These are phyloP conservation scores for Prunella himalayana DNA, from an alignment of 2,113 vertebrate genomes.

Conservation along the genomic window DNA sequence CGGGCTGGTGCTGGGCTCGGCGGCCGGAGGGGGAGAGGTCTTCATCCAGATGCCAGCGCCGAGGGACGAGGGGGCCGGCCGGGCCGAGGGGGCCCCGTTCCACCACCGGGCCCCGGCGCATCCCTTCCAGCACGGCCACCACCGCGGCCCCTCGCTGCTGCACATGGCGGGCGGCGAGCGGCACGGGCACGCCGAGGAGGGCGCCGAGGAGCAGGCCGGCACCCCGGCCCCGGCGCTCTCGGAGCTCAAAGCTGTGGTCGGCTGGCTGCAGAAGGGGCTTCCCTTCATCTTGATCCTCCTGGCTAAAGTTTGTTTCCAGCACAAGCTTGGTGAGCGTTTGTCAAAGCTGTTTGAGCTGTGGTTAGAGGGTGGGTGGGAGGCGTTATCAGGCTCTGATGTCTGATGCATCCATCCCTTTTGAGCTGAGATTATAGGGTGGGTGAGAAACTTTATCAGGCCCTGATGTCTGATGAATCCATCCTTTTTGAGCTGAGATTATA, in stretches of 20 bases:
- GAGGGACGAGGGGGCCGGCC: constrained; percentile 82
- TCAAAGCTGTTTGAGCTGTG: not conserved
- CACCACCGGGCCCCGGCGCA: constrained; percentile 75
- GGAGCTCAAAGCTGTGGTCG: constrained; percentile 86
- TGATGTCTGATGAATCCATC: not conserved
- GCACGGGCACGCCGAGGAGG: constrained; percentile 81
- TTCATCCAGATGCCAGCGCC: constrained; percentile 91
- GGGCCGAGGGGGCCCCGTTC: constrained; percentile 76
- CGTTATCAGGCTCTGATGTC: not conserved
- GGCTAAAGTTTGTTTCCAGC: constrained; percentile 95
- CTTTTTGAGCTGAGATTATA: not conserved
- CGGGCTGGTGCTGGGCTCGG: constrained; percentile 86
- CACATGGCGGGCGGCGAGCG: constrained; percentile 83
- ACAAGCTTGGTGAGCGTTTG: constrained; percentile 85
- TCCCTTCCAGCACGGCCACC: constrained; percentile 84
- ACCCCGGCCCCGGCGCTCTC: constrained; percentile 90
- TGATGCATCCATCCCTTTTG: not conserved
- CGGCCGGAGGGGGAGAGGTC: constrained; percentile 80
- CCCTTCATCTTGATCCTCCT: constrained; percentile 95
- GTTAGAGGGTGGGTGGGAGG: not conserved
- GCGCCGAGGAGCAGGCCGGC: constrained; percentile 75
- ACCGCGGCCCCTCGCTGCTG: constrained; percentile 82
- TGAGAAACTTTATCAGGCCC: too few species aligned
- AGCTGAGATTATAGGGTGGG: not conserved
- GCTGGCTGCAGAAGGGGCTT: constrained; percentile 95